Percentiles rank a stretch among this genome's conserved stretches.
Conservation (phyloP, 1,140 invertebrate genomes). For the Bursaphelenchus mucronatus region DNA sequence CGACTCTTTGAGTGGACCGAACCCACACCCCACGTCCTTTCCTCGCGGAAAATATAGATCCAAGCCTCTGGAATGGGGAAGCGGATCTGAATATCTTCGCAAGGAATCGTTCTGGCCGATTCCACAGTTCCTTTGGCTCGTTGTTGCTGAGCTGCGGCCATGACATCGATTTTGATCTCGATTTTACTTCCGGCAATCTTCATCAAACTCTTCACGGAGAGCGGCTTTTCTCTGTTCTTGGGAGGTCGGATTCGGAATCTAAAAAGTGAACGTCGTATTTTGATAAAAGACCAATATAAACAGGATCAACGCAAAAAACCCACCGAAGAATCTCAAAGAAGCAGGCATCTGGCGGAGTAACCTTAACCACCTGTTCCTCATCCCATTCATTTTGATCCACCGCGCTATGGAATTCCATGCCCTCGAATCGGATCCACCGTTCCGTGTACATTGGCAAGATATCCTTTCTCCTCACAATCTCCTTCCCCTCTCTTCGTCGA, state of each 20-base stretch:
- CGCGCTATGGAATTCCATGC: constrained; percentile 86
- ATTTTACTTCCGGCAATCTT: constrained; percentile 65
- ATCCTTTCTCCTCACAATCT: constrained; percentile 95
- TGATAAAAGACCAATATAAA: no score
- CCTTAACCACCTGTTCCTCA: constrained; percentile 78
- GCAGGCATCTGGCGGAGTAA: constrained; percentile 95
- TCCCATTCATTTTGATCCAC: constrained; percentile 87
- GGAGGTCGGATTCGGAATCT: constrained; percentile 90
- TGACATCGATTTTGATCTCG: constrained; percentile 83
- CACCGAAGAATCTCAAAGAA: constrained; percentile 72
- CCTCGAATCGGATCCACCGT: constrained; percentile 95
- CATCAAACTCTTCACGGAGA: constrained; percentile 77
- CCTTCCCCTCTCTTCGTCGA: constrained; percentile 84
- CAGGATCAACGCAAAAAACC: no score
- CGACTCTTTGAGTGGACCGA: constrained; percentile 92
- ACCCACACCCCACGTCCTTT: constrained; percentile 97
- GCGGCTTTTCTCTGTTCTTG: constrained; percentile 88
- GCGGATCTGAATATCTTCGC: constrained; percentile 90
- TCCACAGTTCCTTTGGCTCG: constrained; percentile 67
- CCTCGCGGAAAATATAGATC: constrained; percentile 95
- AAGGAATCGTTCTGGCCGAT: constrained; percentile 83
- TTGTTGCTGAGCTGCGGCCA: constrained; percentile 85
- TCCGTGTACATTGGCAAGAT: constrained; percentile 98
- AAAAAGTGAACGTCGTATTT: constrained; percentile 78
- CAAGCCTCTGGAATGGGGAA: constrained; percentile 98